These are phyloP conservation scores for Zaprionus lineosus DNA, from an alignment of 2,888 invertebrate genomes.

Conservation along the genomic window DNA sequence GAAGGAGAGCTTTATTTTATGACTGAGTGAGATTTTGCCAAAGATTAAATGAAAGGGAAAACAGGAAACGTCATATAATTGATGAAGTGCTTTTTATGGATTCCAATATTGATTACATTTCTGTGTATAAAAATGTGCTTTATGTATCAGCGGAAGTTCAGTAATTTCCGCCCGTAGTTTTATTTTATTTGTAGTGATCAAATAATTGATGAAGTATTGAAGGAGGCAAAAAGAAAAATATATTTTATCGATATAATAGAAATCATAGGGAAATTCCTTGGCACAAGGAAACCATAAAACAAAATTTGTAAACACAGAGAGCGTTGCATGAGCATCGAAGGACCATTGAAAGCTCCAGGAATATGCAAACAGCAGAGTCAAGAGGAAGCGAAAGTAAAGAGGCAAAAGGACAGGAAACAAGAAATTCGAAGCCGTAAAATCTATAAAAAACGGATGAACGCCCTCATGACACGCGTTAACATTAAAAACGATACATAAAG, in stretches of 20 bases:
- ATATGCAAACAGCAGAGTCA: constrained; percentile 6
- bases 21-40: constrained; percentile 15
- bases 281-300: constrained; percentile 10
- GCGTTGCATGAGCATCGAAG: constrained; percentile 5
- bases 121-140: background rate
- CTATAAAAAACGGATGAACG: constrained; percentile 35
- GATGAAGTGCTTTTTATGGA: background rate
- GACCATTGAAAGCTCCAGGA: constrained; percentile 19
- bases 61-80: background rate
- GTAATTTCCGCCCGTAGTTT: too few species aligned
- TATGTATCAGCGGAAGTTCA: background rate
- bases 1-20: too few species aligned
- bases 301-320: constrained; percentile 21
- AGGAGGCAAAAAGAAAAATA: too few species aligned
- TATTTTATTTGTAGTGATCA: too few species aligned
- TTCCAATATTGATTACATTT: too few species aligned
- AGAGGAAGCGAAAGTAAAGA: too few species aligned
- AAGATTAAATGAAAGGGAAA: constrained; percentile 9
- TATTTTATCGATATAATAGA: too few species aligned
- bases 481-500: constrained; percentile 61
- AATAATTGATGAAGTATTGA: too few species aligned
- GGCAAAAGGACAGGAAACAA: constrained; percentile 10
- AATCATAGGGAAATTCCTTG: too few species aligned
- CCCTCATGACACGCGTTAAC: constrained; percentile 55
- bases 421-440: constrained; percentile 42